Evolutionary conservation across 1,140 invertebrate genomes (phyloP).

Genomic region (Sipha flava): DNA sequence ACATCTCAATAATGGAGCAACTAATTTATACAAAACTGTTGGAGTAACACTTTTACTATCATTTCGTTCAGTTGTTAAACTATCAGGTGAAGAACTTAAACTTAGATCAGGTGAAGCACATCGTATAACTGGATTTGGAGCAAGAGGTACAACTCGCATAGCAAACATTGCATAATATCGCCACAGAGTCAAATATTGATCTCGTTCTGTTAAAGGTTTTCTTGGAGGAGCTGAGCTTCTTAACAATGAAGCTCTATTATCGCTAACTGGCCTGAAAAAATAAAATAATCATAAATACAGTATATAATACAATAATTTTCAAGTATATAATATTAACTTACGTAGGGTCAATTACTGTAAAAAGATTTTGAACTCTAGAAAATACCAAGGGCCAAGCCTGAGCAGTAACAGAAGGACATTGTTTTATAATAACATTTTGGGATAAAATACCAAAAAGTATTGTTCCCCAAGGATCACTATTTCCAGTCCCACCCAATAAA

Average conservation of each 20-base stretch:
- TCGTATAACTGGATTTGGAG: conserved; percentile 68
- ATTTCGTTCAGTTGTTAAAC: conserved; percentile 60
- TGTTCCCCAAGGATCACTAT: conserved; percentile 26
- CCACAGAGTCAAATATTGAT: conserved; percentile 89
- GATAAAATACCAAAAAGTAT: conserved; percentile 71
- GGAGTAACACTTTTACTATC: conserved; percentile 61
- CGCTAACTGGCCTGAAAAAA: conserved; percentile 73
- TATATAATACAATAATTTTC: neutral
- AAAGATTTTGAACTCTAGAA: conserved; percentile 78
- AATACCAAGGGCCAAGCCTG: conserved; percentile 95
- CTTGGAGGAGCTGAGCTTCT: conserved; percentile 63
- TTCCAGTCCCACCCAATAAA: conserved; percentile 40
- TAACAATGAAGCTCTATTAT: conserved; percentile 88
- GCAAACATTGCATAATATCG: conserved; percentile 93
- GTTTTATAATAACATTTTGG: conserved; percentile 62
- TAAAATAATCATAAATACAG: neutral
- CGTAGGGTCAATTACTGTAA: conserved; percentile 91
- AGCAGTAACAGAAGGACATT: conserved; percentile 73
- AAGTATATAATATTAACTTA: conserved; percentile 47
- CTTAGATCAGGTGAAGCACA: conserved; percentile 88
- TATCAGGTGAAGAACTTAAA: conserved; percentile 76
- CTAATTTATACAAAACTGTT: conserved; percentile 79
- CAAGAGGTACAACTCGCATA: conserved; percentile 80
- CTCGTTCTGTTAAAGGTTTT: conserved; percentile 82
- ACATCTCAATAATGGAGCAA: conserved; percentile 79